Evolutionary conservation across 1,140 invertebrate genomes (phyloP), one percentile per base, ranked within the genome.

Genomic region (Acyrthosiphon pisum): DNA sequence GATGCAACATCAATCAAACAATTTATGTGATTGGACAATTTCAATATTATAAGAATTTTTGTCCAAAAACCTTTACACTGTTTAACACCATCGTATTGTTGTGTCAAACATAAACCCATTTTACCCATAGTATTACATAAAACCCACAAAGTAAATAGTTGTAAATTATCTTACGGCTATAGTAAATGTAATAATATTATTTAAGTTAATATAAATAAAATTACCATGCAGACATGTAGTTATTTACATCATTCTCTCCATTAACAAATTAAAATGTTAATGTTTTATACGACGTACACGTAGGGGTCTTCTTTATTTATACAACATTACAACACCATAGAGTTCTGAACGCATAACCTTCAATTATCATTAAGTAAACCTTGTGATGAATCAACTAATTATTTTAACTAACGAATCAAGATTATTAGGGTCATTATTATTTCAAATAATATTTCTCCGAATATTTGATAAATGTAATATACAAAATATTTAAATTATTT

Each of bases 211-310:
- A 83, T 83, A 83, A 41, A 83, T 41, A 37, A 83, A 37, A 83
- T 83, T 83, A 83, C 22, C 37, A 37, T 83, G 37, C 2, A 81
- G 35, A 9, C 48, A 48, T 18, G 14, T 50, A 50, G 48, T 50
- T 83, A 37, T 83, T 83, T 37, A 23, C 35, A 37, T 83, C 35
- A 83, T 83, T 83, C 37, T 41, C 37, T 37, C 76, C 81, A 41
- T 83, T 83, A 83, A 37, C 81, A 83, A 41, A 83, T 83, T 83
- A 83, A 83, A 83, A 41, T 83, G 20, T 37, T 41, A 35, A 83
- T 83, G 22, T 37, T 83, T 9, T 83, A 22, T 37, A 83, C 35
- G 56, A 30, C 2, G 56, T 60, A 68, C 14, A 46, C 14, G 14
- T 83, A 37, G 37, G 0, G 81, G 20, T 37, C 35, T 37, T 41